These are phyloP conservation scores for Drosophila neutralis DNA, from an alignment of 2,888 invertebrate species.

Conservation along the genomic window DNA sequence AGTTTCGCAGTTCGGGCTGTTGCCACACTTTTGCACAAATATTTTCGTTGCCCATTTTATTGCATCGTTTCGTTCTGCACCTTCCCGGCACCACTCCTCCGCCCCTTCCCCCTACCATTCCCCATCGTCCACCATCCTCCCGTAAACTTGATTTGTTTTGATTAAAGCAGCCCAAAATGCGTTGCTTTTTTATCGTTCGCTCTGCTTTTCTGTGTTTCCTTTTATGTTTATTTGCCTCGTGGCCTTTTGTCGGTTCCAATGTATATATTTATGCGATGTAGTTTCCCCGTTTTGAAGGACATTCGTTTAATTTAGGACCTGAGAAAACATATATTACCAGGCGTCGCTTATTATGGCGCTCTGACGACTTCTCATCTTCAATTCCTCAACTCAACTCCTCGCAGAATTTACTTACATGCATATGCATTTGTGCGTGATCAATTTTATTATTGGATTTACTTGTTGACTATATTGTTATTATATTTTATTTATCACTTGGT, in stretches of 20 bases:
- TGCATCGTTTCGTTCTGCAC: conserved; percentile 32
- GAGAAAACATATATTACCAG: conserved; percentile 72
- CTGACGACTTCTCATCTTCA: conserved; percentile 11
- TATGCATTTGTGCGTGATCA: background rate
- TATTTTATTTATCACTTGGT: background rate
- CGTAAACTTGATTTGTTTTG: conserved; percentile 73
- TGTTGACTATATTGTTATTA: background rate
- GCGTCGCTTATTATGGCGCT: conserved; percentile 58
- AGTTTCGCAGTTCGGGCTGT: conserved; percentile 21
- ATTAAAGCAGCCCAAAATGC: conserved; percentile 61
- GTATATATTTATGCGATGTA: conserved; percentile 25
- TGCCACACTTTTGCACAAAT: conserved; percentile 64
- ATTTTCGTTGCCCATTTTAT: conserved; percentile 48
- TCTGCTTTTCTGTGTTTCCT: conserved; percentile 6
- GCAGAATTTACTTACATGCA: background rate
- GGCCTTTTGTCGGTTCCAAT: conserved; percentile 41
- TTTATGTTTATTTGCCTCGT: conserved; percentile 15
- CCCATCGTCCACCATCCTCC: background rate
- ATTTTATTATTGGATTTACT: conserved; percentile 2
- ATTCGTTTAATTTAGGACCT: conserved; percentile 75
- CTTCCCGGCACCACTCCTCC: background rate
- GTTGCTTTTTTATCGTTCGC: conserved; percentile 14
- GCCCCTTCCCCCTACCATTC: no score
- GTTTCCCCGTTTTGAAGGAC: conserved; percentile 68
- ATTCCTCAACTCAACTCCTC: background rate